Evolutionary conservation across 2,888 invertebrate species (phyloP).

Genomic region (Acanthopleura granulata): DNA sequence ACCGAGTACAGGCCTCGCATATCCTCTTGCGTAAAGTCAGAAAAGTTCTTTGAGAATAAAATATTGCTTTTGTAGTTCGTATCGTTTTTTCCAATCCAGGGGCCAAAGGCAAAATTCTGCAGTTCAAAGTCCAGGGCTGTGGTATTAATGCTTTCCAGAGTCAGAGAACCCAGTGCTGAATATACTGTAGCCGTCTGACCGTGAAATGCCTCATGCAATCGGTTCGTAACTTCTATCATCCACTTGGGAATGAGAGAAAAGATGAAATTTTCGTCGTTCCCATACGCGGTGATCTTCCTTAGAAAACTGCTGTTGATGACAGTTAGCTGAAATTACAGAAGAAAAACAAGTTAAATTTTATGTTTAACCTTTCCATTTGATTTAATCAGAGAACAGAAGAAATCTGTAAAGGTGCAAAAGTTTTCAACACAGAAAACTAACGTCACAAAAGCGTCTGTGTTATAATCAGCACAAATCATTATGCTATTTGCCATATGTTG

Average conservation of each 20-base stretch:
- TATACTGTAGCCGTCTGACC: background rate
- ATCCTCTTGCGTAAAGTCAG: background rate
- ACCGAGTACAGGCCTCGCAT: background rate
- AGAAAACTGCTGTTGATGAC: background rate
- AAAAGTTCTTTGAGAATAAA: background rate
- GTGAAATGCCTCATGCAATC: background rate
- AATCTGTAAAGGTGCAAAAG: too few relatives aligned
- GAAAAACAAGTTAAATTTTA: background rate
- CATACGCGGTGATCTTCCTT: background rate
- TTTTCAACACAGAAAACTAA: too few relatives aligned
- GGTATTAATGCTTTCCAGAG: background rate
- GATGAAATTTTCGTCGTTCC: background rate
- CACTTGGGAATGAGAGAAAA: background rate
- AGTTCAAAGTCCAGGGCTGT: background rate
- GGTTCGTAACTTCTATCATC: background rate
- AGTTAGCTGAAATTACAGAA: background rate
- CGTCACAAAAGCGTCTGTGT: too few relatives aligned
- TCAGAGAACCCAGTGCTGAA: conserved; percentile 1
- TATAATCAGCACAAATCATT: too few relatives aligned
- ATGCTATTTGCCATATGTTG: too few relatives aligned
- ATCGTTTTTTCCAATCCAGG: background rate
- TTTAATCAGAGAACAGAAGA: too few relatives aligned
- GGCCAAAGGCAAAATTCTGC: background rate
- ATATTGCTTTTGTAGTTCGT: background rate
- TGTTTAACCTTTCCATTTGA: background rate